Conservation (phyloP, 2,113 vertebrate species). For the Microcebus ravelobensis region DNA sequence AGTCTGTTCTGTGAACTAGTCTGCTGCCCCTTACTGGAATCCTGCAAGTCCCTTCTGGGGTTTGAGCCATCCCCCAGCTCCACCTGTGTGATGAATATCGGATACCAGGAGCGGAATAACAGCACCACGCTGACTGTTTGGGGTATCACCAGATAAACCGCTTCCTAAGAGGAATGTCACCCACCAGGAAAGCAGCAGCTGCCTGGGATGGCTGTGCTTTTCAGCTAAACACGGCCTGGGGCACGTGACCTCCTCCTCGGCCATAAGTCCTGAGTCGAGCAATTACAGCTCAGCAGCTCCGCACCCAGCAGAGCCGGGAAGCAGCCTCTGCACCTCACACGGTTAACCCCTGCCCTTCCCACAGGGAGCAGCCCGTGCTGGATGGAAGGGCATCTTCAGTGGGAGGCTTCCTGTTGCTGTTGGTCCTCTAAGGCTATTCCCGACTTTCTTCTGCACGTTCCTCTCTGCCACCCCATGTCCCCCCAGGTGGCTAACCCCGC, state of each 20-base stretch:
- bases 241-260: not conserved
- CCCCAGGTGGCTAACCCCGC: not conserved
- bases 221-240: not conserved
- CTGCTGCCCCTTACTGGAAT: not conserved
- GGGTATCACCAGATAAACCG: conserved; percentile 47
- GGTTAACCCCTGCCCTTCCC: not conserved
- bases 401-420: not conserved
- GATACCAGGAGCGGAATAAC: not conserved
- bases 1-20: not conserved
- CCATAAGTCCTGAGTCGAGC: not conserved
- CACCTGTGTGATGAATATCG: conserved; percentile 46
- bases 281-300: not conserved
- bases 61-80: not conserved
- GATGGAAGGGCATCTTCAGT: not conserved
- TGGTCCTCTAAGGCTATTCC: not conserved
- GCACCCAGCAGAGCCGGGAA: not conserved
- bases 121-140: conserved; percentile 23
- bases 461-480: not conserved
- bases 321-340: fast-evolving
- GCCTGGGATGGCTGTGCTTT: not conserved
- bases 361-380: not conserved
- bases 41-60: not conserved
- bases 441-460: not conserved
- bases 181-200: not conserved
- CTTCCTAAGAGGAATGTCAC: conserved; percentile 31